Evolutionary conservation across 2,113 vertebrate species (phyloP), one percentile per base, ranked within the genome.

Genomic region (Peucedramus taeniatus): DNA sequence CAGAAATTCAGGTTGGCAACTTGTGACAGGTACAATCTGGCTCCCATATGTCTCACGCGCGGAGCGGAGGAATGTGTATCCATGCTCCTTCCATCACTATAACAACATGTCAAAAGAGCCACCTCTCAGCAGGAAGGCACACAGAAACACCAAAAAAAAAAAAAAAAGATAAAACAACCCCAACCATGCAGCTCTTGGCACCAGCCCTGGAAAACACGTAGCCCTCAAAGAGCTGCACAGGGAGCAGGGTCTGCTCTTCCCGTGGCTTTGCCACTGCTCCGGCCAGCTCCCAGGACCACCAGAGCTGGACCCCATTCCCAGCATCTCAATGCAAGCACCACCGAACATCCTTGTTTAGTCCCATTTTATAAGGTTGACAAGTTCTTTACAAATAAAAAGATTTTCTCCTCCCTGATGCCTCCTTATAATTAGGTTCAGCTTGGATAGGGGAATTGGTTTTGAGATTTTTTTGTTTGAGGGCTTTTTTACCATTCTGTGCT

Each of bases 21-120:
- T 97, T 96, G 93, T 98, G 97, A 98, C 98, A 98, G 97, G 96
- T 97, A 97, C 97, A 98, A 97, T 97, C 96, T 97, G 96, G 97
- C 97, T 98, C 96, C 96, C 96, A 97, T 95, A 92, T 96, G 96
- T 97, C 94, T 97, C 66, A 5, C 53, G 27, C 61, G 7, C 93
- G 2, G 96, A 92, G 94, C 72, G 53, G 94, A 96, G 63, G 90
- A 97, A 97, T 95, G 86, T 91, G 94, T 93, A 97, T 93, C 97
- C 90, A 19, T 96, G 90, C 96, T 93, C 88, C 93, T 97, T 97
- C 97, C 95, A 96, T 94, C 95, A 91, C 97, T 97, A 91, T 94
- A 97, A 96, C 94, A 97, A 95, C 93, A 96, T 96, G 96, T 97
- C 97, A 97, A 92, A 94, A 94, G 91, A 96, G 79, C 91, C 94